Conservation (phyloP, 2,113 vertebrate genomes). For the Strigops habroptila region DNA sequence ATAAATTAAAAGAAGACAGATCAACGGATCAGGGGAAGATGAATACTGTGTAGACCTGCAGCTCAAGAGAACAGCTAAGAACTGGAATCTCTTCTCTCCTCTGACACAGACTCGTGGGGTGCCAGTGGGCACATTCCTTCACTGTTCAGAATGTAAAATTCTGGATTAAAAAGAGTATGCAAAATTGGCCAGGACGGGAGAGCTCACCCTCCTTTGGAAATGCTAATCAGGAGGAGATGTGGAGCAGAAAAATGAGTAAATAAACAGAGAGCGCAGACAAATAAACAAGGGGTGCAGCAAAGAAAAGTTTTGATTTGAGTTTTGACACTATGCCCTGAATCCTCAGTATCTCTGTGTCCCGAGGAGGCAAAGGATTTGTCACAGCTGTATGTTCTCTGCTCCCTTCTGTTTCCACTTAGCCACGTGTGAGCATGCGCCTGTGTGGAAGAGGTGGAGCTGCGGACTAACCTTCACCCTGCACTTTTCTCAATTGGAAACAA, state of each 20-base stretch:
- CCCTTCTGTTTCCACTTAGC: neutral
- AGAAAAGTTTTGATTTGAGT: neutral
- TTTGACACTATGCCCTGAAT: neutral
- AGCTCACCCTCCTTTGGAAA: neutral
- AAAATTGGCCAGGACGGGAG: fast-evolving
- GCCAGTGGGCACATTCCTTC: neutral
- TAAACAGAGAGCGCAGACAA: neutral
- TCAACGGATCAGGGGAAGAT: neutral
- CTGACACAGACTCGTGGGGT: neutral
- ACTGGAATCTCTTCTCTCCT: neutral
- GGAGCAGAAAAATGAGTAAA: neutral
- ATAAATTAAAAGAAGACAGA: neutral
- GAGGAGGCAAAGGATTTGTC: neutral
- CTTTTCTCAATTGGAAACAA: slow-evolving; percentile 32
- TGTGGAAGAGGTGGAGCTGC: neutral
- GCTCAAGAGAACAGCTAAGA: neutral
- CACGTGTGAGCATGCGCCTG: neutral
- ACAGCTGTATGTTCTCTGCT: neutral
- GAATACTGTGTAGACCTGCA: neutral
- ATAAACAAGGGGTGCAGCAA: neutral
- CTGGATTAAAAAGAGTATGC: neutral
- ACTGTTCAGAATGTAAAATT: neutral
- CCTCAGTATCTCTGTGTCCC: neutral
- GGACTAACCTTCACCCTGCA: neutral
- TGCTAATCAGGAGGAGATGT: neutral